phyloP scores from a whole-genome alignment of 2,113 vertebrate genomes.

The Anhinga anhinga region DNA sequence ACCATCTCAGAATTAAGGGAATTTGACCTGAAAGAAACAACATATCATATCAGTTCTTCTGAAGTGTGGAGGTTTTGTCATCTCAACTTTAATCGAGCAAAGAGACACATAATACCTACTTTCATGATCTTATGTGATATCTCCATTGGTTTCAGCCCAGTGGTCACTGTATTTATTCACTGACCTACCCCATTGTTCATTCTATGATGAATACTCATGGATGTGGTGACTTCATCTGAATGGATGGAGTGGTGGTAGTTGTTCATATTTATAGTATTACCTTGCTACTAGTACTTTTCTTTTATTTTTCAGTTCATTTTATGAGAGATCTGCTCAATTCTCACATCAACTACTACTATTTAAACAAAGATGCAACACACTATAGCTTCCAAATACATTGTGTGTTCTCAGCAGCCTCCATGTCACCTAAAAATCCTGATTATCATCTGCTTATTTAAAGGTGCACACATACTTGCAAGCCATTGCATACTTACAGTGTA shows the following conservation, averaged over 20 bases:
- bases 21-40: neutral
- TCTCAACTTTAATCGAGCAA: neutral
- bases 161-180: neutral
- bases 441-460: neutral
- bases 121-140: neutral
- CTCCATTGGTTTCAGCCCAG: neutral
- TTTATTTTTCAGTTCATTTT: neutral
- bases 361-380: neutral
- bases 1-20: neutral
- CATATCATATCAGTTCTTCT: neutral
- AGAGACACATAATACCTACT: neutral
- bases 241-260: neutral
- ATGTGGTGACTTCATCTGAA: neutral
- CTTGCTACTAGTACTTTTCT: neutral
- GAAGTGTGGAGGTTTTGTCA: neutral
- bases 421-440: neutral
- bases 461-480: neutral
- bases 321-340: neutral
- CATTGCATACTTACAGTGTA: neutral
- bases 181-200: neutral
- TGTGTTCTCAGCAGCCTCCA: neutral
- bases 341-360: neutral
- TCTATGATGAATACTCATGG: neutral
- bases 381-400: neutral
- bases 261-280: neutral